These are phyloP conservation scores for Microcebus murinus DNA, from an alignment of 2,113 vertebrate species.

Conservation along the genomic window DNA sequence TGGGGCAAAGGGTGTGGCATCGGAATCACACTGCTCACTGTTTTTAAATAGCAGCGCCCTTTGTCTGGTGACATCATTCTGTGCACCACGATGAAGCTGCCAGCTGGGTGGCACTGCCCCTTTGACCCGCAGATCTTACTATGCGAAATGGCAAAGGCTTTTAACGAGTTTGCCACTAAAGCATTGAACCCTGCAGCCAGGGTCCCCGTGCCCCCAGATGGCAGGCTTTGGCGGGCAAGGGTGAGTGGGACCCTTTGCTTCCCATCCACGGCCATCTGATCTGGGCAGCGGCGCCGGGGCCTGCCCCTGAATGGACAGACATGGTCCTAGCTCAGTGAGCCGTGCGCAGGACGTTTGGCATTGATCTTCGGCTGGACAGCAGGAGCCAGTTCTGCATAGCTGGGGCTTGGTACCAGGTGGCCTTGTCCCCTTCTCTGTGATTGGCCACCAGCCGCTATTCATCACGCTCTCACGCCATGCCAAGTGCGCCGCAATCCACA, in stretches of 20 bases:
- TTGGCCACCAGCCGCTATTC: neutral
- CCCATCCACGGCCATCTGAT: neutral
- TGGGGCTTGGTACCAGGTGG: neutral
- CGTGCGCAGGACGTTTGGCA: fast-evolving
- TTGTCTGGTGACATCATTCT: neutral
- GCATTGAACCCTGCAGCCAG: neutral
- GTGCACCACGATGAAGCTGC: neutral
- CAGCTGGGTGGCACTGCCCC: neutral
- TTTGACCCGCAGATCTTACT: neutral
- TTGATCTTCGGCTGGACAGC: neutral
- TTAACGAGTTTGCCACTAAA: neutral
- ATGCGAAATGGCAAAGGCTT: neutral
- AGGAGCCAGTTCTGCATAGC: neutral
- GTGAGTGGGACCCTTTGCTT: neutral
- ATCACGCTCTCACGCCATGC: neutral
- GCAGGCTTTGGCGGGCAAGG: neutral
- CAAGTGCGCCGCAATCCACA: neutral
- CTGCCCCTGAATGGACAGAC: neutral
- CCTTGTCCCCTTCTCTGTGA: neutral
- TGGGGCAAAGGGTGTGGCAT: constrained; percentile 45
- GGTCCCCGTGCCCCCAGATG: neutral
- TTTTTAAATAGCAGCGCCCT: neutral
- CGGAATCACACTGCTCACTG: neutral
- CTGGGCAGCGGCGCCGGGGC: neutral
- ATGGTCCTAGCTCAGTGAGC: neutral